phyloP scores from a whole-genome alignment of 2,113 vertebrate genomes.

The Oryctolagus cuniculus region DNA sequence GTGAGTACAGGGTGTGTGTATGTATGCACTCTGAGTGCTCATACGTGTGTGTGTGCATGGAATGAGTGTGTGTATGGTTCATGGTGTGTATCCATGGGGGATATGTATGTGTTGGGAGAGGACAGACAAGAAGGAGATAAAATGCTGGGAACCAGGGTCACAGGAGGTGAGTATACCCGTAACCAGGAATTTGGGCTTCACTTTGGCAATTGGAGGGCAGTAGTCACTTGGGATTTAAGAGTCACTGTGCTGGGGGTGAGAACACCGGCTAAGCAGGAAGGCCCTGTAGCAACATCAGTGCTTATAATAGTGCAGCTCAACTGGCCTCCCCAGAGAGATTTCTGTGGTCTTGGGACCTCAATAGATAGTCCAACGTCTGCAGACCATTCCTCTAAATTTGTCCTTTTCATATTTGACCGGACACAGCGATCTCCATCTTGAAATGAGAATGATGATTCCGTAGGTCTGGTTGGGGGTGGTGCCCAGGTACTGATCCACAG shows the following conservation, averaged over 20 bases:
- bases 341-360: neutral
- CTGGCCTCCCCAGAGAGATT: neutral
- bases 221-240: neutral
- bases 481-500: neutral
- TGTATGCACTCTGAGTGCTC: neutral
- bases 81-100: neutral
- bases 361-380: neutral
- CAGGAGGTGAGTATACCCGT: neutral
- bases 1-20: neutral
- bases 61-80: no score
- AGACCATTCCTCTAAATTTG: neutral
- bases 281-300: neutral
- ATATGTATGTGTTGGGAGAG: neutral
- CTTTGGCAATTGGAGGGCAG: neutral
- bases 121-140: neutral
- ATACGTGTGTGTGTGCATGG: neutral
- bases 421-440: neutral
- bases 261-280: neutral
- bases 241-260: neutral
- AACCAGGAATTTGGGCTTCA: neutral
- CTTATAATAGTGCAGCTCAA: neutral
- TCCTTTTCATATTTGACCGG: neutral
- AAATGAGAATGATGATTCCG: neutral
- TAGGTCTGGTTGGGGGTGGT: neutral
- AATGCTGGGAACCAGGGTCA: neutral